Conservation (phyloP, 2,113 vertebrate species). For the Takifugu bimaculatus region DNA sequence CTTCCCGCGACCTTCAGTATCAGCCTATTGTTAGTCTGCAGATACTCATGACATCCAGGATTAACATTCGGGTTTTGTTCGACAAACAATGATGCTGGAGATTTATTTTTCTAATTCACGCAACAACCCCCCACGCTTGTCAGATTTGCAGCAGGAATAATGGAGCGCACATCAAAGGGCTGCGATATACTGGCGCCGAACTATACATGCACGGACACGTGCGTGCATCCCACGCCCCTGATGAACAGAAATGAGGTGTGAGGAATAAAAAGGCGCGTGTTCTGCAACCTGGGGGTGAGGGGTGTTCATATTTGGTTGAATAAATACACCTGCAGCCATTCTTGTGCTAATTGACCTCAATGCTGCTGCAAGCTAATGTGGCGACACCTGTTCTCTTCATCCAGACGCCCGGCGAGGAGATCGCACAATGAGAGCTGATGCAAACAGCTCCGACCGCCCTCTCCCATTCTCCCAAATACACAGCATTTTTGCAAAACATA, state of each 20-base stretch:
- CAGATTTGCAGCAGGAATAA: constrained; percentile 51
- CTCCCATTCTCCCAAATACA: no score
- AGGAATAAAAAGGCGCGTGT: constrained; percentile 8
- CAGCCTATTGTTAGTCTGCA: constrained; percentile 38
- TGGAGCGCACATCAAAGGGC: constrained; percentile 54
- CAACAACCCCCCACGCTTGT: constrained; percentile 24
- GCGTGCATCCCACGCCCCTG: neutral
- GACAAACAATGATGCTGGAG: constrained; percentile 41
- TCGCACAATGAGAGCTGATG: constrained; percentile 33
- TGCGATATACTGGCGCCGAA: constrained; percentile 16
- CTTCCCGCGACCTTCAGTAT: no score
- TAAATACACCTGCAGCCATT: constrained; percentile 66
- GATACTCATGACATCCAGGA: constrained; percentile 48
- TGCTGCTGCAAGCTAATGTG: constrained; percentile 11
- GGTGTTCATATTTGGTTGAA: constrained; percentile 56
- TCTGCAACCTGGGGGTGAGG: constrained; percentile 19
- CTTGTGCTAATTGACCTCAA: constrained; percentile 51
- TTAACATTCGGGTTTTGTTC: constrained; percentile 68
- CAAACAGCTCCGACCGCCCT: constrained; percentile 6
- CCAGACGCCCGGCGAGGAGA: neutral
- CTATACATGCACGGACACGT: constrained; percentile 5
- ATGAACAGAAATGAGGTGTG: neutral
- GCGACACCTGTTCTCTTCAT: constrained; percentile 44
- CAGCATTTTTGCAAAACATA: no score
- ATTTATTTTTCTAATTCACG: constrained; percentile 49